Percentiles rank a stretch among this genome's conserved stretches.
These are phyloP conservation scores for Megaceryle alcyon DNA, from an alignment of 2,797 vertebrate genomes.

Conservation along the genomic window DNA sequence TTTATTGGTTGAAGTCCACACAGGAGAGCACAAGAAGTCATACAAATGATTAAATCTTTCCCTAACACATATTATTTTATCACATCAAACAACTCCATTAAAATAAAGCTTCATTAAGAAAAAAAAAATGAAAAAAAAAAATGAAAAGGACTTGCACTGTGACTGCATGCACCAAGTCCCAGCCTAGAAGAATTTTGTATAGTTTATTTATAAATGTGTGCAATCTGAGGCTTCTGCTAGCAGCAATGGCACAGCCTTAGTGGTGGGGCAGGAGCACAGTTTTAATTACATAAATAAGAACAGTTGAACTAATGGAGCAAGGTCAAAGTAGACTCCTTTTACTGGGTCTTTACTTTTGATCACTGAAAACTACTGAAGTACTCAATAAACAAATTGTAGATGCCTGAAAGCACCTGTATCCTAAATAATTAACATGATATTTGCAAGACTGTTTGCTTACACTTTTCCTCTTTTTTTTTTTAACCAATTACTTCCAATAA, in stretches of 20 bases:
- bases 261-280: not conserved
- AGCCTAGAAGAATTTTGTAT: not conserved
- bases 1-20: not conserved
- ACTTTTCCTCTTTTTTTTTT: slow-evolving; percentile 31
- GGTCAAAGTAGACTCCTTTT: not conserved
- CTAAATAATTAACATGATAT: slow-evolving; percentile 68
- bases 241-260: not conserved
- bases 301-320: not conserved
- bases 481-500: slow-evolving; percentile 75
- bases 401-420: slow-evolving; percentile 41
- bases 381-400: not conserved
- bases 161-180: not conserved
- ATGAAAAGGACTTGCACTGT: not conserved
- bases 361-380: not conserved
- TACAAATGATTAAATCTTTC: not conserved
- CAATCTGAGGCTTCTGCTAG: not conserved
- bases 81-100: not conserved
- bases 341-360: slow-evolving; percentile 8
- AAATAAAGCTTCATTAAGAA: not conserved
- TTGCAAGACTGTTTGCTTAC: slow-evolving; percentile 57
- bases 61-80: not conserved
- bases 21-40: not conserved
- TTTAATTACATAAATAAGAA: not conserved
- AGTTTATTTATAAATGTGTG: not conserved
- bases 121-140: not conserved